Conservation (phyloP, 2,888 invertebrate species). For the Archips xylosteana region DNA sequence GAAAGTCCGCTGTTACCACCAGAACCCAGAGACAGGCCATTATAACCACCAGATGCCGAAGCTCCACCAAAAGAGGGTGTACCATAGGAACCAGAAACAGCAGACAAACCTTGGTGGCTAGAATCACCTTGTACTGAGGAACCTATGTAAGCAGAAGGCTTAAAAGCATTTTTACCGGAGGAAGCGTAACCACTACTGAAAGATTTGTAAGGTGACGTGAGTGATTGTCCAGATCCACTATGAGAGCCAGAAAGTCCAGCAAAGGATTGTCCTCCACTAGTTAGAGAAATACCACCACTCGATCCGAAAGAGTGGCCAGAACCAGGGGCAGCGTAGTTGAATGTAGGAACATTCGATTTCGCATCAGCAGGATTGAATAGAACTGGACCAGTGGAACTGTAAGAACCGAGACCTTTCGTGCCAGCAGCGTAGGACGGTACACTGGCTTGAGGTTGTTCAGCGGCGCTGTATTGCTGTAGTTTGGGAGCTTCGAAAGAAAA, state of each 20-base stretch:
- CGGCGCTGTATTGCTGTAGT: slow-evolving; percentile 65
- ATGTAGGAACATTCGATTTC: slow-evolving; percentile 55
- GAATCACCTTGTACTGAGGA: slow-evolving; percentile 70
- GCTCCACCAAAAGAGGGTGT: slow-evolving; percentile 61
- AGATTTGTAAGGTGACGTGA: slow-evolving; percentile 60
- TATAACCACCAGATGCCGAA: slow-evolving; percentile 53
- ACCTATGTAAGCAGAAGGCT: slow-evolving; percentile 79
- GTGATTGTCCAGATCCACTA: slow-evolving; percentile 48
- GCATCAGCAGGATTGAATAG: slow-evolving; percentile 70
- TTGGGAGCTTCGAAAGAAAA: slow-evolving; percentile 65
- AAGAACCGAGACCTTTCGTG: slow-evolving; percentile 77
- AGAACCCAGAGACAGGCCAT: slow-evolving; percentile 38
- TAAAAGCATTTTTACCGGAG: slow-evolving; percentile 72
- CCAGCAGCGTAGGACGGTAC: slow-evolving; percentile 73
- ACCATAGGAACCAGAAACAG: slow-evolving; percentile 63
- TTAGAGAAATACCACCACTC: slow-evolving; percentile 28
- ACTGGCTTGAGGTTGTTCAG: slow-evolving; percentile 60
- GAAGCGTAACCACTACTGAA: slow-evolving; percentile 60
- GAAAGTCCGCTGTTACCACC: slow-evolving; percentile 45
- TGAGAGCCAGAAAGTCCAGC: slow-evolving; percentile 31
- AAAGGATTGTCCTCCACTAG: slow-evolving; percentile 42
- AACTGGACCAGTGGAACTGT: slow-evolving; percentile 75
- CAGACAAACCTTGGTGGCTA: slow-evolving; percentile 63
- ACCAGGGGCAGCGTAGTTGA: slow-evolving; percentile 59
- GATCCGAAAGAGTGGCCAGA: slow-evolving; percentile 55